Percentiles rank a stretch among this genome's conserved stretches.
These are phyloP conservation scores for Lepeophtheirus salmonis DNA, from an alignment of 1,140 invertebrate species.

Conservation along the genomic window DNA sequence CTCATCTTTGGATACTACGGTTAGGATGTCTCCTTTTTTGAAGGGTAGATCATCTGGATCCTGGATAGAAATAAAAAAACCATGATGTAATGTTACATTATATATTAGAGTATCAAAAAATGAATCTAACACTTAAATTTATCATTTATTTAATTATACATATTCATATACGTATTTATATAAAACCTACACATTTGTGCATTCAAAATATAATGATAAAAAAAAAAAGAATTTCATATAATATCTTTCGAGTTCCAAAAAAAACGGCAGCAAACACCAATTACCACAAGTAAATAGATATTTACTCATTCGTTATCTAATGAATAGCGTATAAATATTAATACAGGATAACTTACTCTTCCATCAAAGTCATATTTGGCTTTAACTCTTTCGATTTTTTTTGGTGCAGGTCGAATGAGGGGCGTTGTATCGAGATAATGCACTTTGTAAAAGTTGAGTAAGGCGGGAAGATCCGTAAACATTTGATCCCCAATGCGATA, in stretches of 20 bases:
- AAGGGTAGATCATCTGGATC: conserved; percentile 90
- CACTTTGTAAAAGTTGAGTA: conserved; percentile 81
- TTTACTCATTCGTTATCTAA: too few relatives aligned
- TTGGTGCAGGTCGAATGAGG: conserved; percentile 58
- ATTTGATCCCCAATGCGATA: conserved; percentile 87
- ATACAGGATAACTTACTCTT: conserved; percentile 40
- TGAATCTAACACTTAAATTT: not conserved
- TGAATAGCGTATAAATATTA: too few relatives aligned
- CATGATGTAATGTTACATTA: too few relatives aligned
- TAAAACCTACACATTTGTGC: conserved; percentile 8
- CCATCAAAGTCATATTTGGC: conserved; percentile 85
- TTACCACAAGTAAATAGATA: too few relatives aligned
- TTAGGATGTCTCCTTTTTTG: conserved; percentile 76
- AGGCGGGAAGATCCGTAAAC: conserved; percentile 71
- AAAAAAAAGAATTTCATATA: too few relatives aligned
- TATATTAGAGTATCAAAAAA: too few relatives aligned
- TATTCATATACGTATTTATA: too few relatives aligned
- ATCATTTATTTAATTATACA: conserved; percentile 11
- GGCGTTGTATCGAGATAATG: conserved; percentile 93
- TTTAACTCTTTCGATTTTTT: conserved; percentile 59
- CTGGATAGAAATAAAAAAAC: too few relatives aligned
- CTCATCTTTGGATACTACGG: conserved; percentile 82
- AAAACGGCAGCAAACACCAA: too few relatives aligned
- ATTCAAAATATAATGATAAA: too few relatives aligned
- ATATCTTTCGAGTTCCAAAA: too few relatives aligned